These are phyloP conservation scores for Tuberolachnus salignus DNA, from an alignment of 2,888 invertebrate species.

Conservation along the genomic window DNA sequence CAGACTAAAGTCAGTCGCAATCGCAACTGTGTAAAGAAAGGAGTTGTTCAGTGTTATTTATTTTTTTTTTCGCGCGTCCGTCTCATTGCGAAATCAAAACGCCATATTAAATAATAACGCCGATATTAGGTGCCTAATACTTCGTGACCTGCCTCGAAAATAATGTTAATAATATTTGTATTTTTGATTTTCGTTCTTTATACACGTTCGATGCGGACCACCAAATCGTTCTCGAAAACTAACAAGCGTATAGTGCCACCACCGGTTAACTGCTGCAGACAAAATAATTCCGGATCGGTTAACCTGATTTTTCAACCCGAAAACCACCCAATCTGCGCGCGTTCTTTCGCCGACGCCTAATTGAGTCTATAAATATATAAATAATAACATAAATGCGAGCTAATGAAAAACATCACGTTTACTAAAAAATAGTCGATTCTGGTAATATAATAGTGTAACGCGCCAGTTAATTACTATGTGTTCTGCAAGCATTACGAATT, in stretches of 20 bases:
- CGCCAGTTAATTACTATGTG: background rate
- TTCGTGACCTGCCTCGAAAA: slow-evolving; percentile 1
- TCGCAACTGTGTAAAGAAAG: background rate
- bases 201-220: background rate
- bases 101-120: background rate
- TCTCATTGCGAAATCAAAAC: slow-evolving; percentile 2
- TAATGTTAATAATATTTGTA: slow-evolving; percentile 11
- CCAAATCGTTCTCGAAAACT: slow-evolving; percentile 24
- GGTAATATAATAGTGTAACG: background rate
- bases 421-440: background rate
- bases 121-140: background rate
- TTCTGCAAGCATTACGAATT: background rate
- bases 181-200: slow-evolving; percentile 2
- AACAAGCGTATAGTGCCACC: slow-evolving; percentile 16
- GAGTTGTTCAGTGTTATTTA: slow-evolving; percentile 5
- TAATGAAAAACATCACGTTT: background rate
- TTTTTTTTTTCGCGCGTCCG: background rate
- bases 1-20: background rate
- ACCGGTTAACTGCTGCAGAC: background rate
- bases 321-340: background rate
- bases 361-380: background rate
- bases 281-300: slow-evolving; percentile 6
- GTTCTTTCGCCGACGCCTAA: background rate
- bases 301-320: slow-evolving; percentile 43
- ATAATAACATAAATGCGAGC: background rate